Evolutionary conservation across 2,888 invertebrate species (phyloP).

Genomic region (Lordiphosa fenestrarum): DNA sequence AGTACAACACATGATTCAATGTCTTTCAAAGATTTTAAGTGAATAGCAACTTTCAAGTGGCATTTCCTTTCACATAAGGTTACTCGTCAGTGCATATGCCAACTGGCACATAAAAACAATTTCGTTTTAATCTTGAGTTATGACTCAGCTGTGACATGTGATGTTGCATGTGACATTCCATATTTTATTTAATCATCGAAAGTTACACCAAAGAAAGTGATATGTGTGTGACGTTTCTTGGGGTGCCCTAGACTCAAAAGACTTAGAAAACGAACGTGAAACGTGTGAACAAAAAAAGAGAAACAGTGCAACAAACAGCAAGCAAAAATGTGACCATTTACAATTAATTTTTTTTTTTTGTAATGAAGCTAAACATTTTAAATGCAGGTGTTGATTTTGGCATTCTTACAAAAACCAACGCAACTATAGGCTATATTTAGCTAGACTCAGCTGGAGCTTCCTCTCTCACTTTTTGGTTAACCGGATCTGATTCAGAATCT

Average conservation of each 20-base stretch:
- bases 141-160: too few species aligned
- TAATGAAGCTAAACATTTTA: conserved; percentile 42
- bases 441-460: conserved; percentile 52
- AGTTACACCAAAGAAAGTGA: conserved; percentile 62
- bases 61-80: too few species aligned
- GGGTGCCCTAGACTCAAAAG: conserved; percentile 47
- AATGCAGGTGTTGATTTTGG: conserved; percentile 12
- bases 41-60: too few species aligned
- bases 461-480: conserved; percentile 56
- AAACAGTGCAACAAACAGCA: conserved; percentile 11
- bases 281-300: conserved; percentile 1
- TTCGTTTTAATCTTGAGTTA: too few species aligned
- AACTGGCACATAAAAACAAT: too few species aligned
- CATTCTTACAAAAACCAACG: conserved; percentile 40
- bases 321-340: conserved; percentile 36
- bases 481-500: conserved; percentile 67
- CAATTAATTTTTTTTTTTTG: conserved; percentile 29
- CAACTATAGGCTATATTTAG: conserved; percentile 13
- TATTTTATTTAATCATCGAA: conserved; percentile 35
- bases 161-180: background rate
- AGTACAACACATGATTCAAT: too few species aligned
- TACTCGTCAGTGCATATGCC: too few species aligned
- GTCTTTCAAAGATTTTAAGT: too few species aligned
- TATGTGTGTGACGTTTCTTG: conserved; percentile 24
- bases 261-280: conserved; percentile 66